Percentiles rank a stretch among this genome's conserved stretches.
Evolutionary conservation across 2,888 invertebrate genomes (phyloP).

Genomic region (Chirona hameri): DNA sequence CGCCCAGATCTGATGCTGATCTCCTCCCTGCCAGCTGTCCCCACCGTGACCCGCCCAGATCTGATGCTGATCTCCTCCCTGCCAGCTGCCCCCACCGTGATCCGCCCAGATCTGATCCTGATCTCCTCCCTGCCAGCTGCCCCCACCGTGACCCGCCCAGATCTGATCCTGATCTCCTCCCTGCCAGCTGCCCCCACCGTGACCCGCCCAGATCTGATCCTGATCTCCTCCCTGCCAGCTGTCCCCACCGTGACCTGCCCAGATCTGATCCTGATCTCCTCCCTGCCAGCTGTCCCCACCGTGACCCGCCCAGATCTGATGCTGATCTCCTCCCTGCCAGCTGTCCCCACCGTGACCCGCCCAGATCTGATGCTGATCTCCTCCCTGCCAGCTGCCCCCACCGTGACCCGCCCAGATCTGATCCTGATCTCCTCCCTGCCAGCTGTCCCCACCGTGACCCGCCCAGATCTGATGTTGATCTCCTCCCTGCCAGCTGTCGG

Average conservation of each 20-base stretch:
- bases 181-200: neutral
- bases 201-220: neutral
- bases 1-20: no score
- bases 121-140: neutral
- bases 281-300: neutral
- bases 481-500: neutral
- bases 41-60: neutral
- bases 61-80: no score
- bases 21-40: neutral
- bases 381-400: neutral
- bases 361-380: no score
- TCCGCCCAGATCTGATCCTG: no score
- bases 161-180: no score
- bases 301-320: neutral
- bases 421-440: neutral
- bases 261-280: no score
- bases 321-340: neutral
- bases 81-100: neutral
- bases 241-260: neutral
- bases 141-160: neutral
- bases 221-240: neutral
- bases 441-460: neutral
- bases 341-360: neutral
- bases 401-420: neutral
- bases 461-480: no score